phyloP scores from a whole-genome alignment of 2,888 invertebrate species.

The Barypeithes pellucidus region DNA sequence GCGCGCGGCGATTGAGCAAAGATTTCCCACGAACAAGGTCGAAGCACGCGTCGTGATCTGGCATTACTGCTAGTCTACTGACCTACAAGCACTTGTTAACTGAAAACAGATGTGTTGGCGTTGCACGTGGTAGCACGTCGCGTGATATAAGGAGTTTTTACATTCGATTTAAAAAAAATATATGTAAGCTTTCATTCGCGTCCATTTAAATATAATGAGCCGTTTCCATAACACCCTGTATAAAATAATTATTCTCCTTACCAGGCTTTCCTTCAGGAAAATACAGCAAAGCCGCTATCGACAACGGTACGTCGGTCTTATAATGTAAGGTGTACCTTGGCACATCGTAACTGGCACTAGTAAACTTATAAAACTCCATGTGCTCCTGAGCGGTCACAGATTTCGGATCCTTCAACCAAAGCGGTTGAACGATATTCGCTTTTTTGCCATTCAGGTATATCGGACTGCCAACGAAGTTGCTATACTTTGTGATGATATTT shows the following conservation, averaged over 20 bases:
- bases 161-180: too few relatives aligned
- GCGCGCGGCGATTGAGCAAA: too few relatives aligned
- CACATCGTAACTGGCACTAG: conserved; percentile 88
- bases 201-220: too few relatives aligned
- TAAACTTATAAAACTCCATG: conserved; percentile 92
- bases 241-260: conserved; percentile 38
- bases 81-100: too few relatives aligned
- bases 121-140: too few relatives aligned
- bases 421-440: conserved; percentile 90
- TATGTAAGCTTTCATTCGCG: too few relatives aligned
- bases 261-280: conserved; percentile 88
- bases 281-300: conserved; percentile 92
- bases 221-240: too few relatives aligned
- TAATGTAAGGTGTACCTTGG: conserved; percentile 95
- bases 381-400: conserved; percentile 90
- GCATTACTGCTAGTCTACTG: too few relatives aligned
- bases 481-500: conserved; percentile 86
- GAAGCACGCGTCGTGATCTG: too few relatives aligned
- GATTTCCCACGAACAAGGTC: too few relatives aligned
- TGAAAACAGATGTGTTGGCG: too few relatives aligned
- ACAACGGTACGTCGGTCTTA: conserved; percentile 93
- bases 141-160: too few relatives aligned
- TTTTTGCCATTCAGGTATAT: conserved; percentile 92
- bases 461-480: conserved; percentile 96
- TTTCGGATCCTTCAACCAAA: conserved; percentile 95